Conservation (phyloP, 2,113 vertebrate species). For the Odobenus rosmarus region DNA sequence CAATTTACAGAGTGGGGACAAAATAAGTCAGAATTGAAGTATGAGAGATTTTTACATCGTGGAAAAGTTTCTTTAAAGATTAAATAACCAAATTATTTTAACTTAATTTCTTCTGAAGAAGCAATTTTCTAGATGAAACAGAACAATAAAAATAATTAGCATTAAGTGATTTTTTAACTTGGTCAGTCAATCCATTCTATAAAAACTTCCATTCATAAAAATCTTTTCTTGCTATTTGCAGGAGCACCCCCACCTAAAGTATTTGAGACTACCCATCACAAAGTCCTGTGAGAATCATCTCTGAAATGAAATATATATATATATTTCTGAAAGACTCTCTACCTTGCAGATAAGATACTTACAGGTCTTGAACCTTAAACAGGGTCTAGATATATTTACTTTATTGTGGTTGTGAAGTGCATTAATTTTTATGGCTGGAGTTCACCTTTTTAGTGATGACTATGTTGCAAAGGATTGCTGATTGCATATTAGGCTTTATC, state of each 20-base stretch:
- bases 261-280: not conserved
- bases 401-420: not conserved
- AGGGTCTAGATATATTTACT: not conserved
- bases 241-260: accelerated
- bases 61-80: not conserved
- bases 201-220: not conserved
- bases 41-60: not conserved
- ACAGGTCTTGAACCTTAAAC: not conserved
- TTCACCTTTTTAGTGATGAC: not conserved
- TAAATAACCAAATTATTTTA: not conserved
- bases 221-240: not conserved
- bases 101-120: not conserved
- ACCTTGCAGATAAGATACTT: not conserved
- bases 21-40: not conserved
- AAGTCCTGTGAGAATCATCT: not conserved
- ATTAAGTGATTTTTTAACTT: not conserved
- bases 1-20: not conserved
- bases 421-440: not conserved
- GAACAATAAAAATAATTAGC: not conserved
- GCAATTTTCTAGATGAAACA: not conserved
- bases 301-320: not conserved
- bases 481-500: not conserved
- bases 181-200: not conserved
- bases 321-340: not conserved
- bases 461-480: not conserved